Conservation (phyloP, 2,113 vertebrate species). For the Anoura caudifer region DNA sequence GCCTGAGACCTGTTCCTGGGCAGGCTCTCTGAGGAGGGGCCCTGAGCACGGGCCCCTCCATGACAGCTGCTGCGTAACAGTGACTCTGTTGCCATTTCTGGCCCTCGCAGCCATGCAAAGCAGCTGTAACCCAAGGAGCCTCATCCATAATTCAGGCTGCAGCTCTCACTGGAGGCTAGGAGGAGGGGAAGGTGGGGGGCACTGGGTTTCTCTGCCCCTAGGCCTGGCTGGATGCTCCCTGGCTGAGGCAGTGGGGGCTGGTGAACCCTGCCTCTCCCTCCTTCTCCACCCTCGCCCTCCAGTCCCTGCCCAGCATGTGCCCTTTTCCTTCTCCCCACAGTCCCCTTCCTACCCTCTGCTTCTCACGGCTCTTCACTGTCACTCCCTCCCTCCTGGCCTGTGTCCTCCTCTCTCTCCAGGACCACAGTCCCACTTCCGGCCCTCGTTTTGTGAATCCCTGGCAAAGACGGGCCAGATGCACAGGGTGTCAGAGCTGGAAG, state of each 20-base stretch:
- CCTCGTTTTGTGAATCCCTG: neutral
- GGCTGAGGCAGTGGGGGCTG: neutral
- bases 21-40: constrained; percentile 74
- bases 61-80: constrained; percentile 82
- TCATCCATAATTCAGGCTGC: constrained; percentile 84
- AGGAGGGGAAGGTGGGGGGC: constrained; percentile 75
- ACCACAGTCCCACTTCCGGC: neutral
- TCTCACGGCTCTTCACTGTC: neutral
- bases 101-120: constrained; percentile 79
- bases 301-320: neutral
- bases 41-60: constrained; percentile 78
- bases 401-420: neutral
- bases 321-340: neutral
- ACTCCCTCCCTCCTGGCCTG: neutral
- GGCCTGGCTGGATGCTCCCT: constrained; percentile 1
- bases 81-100: constrained; percentile 88
- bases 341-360: neutral
- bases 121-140: constrained; percentile 84
- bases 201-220: constrained; percentile 55
- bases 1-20: neutral
- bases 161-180: constrained; percentile 76
- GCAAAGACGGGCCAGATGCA: neutral
- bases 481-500: neutral
- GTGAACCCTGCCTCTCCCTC: neutral
- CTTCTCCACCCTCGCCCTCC: neutral